phyloP scores from a whole-genome alignment of 2,888 invertebrate species.

The Polydesmus complanatus region DNA sequence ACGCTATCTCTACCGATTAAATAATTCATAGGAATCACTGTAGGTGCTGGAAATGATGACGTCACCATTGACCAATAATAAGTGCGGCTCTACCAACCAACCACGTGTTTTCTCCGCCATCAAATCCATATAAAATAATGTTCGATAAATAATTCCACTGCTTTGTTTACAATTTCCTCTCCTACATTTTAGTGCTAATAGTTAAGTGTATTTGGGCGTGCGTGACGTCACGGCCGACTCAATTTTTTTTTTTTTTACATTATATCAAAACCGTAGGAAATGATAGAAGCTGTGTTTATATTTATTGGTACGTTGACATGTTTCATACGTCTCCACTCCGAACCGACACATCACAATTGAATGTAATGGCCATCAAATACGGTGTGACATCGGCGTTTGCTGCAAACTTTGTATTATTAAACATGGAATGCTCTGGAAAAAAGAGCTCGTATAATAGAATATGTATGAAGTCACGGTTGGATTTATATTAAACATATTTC shows the following conservation, averaged over 20 bases:
- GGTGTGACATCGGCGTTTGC: not conserved
- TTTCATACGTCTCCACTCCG: not conserved
- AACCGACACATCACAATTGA: not conserved
- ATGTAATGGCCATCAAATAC: not conserved
- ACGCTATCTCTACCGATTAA: not conserved
- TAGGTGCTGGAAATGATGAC: not conserved
- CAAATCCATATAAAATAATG: too few species aligned
- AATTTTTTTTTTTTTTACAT: too few species aligned
- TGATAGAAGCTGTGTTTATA: not conserved
- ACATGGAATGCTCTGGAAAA: not conserved
- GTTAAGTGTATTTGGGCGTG: too few species aligned
- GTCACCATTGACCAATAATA: too few species aligned
- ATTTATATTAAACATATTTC: not conserved
- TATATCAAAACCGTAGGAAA: not conserved
- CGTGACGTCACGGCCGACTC: too few species aligned
- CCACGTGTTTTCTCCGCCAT: too few species aligned
- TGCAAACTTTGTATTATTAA: not conserved
- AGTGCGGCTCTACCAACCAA: too few species aligned
- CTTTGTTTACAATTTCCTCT: too few species aligned
- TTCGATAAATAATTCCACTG: too few species aligned
- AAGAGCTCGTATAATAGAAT: not conserved
- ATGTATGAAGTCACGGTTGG: not conserved
- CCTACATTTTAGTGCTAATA: too few species aligned
- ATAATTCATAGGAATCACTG: not conserved
- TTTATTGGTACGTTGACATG: not conserved